These are phyloP conservation scores for Oncorhynchus tshawytscha DNA, from an alignment of 2,113 vertebrate species.

Conservation along the genomic window DNA sequence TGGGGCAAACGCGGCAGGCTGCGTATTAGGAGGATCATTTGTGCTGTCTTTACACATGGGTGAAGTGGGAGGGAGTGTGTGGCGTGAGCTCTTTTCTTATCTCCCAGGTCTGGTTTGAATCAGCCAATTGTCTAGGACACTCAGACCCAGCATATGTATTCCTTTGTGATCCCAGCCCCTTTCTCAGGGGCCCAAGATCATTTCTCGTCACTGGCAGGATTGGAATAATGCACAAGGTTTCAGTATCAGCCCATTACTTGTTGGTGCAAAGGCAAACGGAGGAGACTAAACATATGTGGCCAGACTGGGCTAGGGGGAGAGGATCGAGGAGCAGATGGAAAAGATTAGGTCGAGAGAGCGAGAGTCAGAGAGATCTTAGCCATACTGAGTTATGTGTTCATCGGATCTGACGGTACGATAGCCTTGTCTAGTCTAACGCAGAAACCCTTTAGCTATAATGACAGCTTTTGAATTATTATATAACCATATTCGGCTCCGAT, in stretches of 20 bases:
- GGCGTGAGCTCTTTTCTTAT: conserved; percentile 23
- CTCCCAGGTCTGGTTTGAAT: conserved; percentile 56
- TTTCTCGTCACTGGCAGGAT: conserved; percentile 55
- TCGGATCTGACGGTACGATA: no score
- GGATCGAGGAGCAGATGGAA: conserved; percentile 51
- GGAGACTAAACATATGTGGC: conserved; percentile 65
- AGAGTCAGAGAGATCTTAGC: background rate
- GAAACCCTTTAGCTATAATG: no score
- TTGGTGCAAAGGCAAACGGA: conserved; percentile 50
- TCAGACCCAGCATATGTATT: conserved; percentile 41
- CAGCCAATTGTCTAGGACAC: conserved; percentile 24
- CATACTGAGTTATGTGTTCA: no score
- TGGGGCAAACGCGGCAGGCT: conserved; percentile 42
- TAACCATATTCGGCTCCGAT: no score
- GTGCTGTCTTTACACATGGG: conserved; percentile 35
- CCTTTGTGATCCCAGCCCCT: conserved; percentile 18
- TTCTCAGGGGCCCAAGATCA: conserved; percentile 60
- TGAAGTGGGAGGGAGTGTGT: background rate
- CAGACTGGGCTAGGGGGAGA: conserved; percentile 35
- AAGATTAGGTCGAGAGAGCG: conserved; percentile 45
- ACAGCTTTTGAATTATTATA: no score
- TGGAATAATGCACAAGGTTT: conserved; percentile 68
- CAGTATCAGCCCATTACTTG: conserved; percentile 46
- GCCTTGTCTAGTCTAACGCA: no score
- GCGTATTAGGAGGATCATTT: conserved; percentile 43